These are phyloP conservation scores for Papilio machaon DNA, from an alignment of 1,140 invertebrate genomes.

Conservation along the genomic window DNA sequence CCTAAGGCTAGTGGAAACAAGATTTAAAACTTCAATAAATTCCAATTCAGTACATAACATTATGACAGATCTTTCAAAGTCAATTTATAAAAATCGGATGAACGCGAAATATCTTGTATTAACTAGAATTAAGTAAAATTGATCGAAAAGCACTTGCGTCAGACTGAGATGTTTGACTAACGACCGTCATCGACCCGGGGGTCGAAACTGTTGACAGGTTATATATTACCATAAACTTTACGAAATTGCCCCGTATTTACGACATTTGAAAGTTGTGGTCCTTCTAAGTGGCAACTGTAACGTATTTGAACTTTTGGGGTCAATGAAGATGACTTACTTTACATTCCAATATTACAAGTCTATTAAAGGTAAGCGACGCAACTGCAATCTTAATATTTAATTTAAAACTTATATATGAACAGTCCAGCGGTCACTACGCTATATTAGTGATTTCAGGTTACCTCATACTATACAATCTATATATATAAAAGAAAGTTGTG, in stretches of 20 bases:
- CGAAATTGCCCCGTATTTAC: conserved; percentile 34
- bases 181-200: conserved; percentile 25
- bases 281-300: conserved; percentile 9
- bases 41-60: background rate
- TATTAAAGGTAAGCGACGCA: background rate
- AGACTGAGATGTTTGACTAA: conserved; percentile 22
- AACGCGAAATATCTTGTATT: background rate
- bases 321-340: conserved; percentile 17
- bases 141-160: conserved; percentile 11
- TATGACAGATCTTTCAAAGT: background rate
- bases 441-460: too few species aligned
- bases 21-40: too few species aligned
- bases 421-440: too few species aligned
- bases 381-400: background rate
- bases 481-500: too few species aligned
- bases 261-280: conserved; percentile 34
- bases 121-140: conserved; percentile 16
- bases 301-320: conserved; percentile 22
- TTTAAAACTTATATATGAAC: too few species aligned
- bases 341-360: background rate
- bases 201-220: background rate
- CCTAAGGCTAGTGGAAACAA: too few species aligned
- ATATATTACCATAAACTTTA: conserved; percentile 31
- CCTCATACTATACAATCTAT: too few species aligned
- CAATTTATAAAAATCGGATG: background rate